Conservation (phyloP, 2,888 invertebrate genomes). For the Phaedon cochleariae region DNA sequence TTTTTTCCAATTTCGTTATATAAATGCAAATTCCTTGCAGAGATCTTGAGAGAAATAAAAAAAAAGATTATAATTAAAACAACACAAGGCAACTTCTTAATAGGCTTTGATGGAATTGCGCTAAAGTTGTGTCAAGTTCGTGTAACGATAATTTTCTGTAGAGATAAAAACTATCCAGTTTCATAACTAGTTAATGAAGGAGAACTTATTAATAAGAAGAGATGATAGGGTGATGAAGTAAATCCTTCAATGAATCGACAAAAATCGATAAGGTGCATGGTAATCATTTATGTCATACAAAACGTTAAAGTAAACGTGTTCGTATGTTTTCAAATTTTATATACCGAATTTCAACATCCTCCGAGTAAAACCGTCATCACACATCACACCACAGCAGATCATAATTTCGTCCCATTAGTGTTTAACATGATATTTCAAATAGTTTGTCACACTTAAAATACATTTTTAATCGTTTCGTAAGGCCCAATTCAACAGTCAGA, state of each 20-base stretch:
- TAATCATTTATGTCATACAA: not conserved
- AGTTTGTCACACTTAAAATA: not conserved
- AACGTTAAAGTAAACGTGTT: too few relatives aligned
- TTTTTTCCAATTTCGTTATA: not conserved
- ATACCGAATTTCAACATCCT: not conserved
- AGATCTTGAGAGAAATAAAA: not conserved
- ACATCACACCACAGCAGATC: not conserved
- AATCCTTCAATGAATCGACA: not conserved
- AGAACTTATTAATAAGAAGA: not conserved
- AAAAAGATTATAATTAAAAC: slow-evolving; percentile 1
- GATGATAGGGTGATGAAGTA: not conserved
- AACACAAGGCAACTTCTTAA: slow-evolving; percentile 2
- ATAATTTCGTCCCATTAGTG: not conserved
- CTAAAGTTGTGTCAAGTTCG: not conserved
- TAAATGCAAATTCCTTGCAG: not conserved
- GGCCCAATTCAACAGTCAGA: not conserved
- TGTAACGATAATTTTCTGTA: not conserved
- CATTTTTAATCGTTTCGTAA: not conserved
- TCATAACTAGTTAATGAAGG: not conserved
- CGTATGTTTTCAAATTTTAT: too few relatives aligned
- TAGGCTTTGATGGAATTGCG: not conserved
- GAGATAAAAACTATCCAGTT: not conserved
- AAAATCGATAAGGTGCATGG: not conserved
- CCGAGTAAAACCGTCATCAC: not conserved
- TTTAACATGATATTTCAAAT: not conserved